Base-by-base conservation (phyloP, 2,113 vertebrate genomes). In the Pyrgilauda ruficollis region DNA sequence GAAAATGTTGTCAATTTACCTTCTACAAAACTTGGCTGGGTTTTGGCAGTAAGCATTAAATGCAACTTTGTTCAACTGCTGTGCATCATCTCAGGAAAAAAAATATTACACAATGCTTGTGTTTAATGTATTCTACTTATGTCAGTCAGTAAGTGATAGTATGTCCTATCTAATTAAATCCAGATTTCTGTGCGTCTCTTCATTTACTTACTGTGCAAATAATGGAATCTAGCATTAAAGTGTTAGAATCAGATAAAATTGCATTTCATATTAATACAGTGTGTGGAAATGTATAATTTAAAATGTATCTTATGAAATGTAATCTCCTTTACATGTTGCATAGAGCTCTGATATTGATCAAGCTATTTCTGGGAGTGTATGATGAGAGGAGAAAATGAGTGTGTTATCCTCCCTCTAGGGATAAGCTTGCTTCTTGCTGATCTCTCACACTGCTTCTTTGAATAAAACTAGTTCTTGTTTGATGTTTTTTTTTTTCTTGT, bases 171-270 rank as follows among this genome's bases (percentile, higher is more conserved):
- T 84, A 90, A 96, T 83, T 68, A 94, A 92, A 93, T 90, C 41
- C 76, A 95, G 72, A 53, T 63, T 83, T 80, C 26, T 37, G 47
- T 5, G 7, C 82, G 77, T 83, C 68, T 87, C 28, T 70, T 84
- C 21, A 62, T 90, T 92, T 83, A 86, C 17, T 69, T 61, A 88
- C 59, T n/a, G 39, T 53, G n/a, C 37, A 80, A 91, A 88, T 77
- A 91, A 94, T 52, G 39, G 47, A 74, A 95, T 8, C 17, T 70
- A 89, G 46, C 59, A 37, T 55, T 62, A 66, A 91, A 90, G 72
- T 77, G 86, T 88, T 88, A 91, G 69, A 89, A 91, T 90, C 74
- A 83, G 78, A 92, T 88, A 96, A 85, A 90, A 74, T 52, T 80
- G 13, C 33, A 56, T 64, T 91, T 81, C 35, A 7, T 86, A 70